Evolutionary conservation across 2,888 invertebrate genomes (phyloP).

Genomic region (Timema podura): DNA sequence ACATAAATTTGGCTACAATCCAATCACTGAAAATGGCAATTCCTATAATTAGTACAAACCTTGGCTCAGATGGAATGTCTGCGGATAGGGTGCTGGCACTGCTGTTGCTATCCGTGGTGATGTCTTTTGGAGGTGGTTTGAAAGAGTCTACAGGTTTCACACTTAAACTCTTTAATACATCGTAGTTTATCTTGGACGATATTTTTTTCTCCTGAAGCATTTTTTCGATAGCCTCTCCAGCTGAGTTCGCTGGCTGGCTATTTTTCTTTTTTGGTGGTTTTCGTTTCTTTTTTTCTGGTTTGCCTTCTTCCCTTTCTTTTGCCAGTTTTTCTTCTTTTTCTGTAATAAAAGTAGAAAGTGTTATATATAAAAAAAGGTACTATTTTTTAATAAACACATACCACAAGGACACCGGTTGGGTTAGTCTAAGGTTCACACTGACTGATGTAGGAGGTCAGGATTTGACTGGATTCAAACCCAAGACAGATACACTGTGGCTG

Average conservation of each 20-base stretch:
- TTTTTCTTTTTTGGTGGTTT: conserved; percentile 59
- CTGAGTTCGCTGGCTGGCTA: conserved; percentile 59
- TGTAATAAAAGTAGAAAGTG: conserved; percentile 40
- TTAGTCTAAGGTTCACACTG: too few species aligned
- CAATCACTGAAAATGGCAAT: background rate
- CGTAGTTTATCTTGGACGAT: conserved; percentile 96
- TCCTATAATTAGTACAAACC: background rate
- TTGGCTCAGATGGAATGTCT: background rate
- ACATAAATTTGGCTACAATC: background rate
- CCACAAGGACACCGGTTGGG: too few species aligned
- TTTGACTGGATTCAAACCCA: too few species aligned
- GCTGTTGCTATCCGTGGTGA: too few species aligned
- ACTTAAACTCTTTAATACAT: conserved; percentile 82
- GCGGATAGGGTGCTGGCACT: too few species aligned
- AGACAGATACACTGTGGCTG: too few species aligned
- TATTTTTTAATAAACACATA: too few species aligned
- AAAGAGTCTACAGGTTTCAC: conserved; percentile 31
- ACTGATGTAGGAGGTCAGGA: too few species aligned
- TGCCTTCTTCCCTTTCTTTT: conserved; percentile 81
- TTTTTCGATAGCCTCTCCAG: conserved; percentile 91
- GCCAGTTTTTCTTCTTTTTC: conserved; percentile 78
- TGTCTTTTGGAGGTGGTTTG: conserved; percentile 7
- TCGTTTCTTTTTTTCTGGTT: conserved; percentile 75
- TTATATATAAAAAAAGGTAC: too few species aligned
- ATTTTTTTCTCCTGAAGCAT: conserved; percentile 94